phyloP scores from a whole-genome alignment of 2,888 invertebrate genomes.

The Actias luna region DNA sequence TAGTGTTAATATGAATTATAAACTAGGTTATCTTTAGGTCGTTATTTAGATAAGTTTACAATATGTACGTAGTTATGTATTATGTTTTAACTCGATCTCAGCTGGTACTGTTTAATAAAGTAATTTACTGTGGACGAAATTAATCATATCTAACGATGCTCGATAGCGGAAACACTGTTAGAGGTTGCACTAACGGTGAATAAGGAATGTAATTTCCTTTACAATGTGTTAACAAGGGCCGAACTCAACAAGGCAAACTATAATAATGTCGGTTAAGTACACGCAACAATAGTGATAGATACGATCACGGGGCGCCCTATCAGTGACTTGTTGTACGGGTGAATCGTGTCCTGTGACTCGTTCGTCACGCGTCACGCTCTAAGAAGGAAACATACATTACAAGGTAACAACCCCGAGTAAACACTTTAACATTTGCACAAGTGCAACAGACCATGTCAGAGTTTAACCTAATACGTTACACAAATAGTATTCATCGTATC shows the following conservation, averaged over 20 bases:
- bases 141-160: conserved; percentile 70
- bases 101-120: conserved; percentile 28
- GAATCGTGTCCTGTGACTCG: conserved; percentile 33
- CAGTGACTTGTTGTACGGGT: conserved; percentile 26
- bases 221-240: conserved; percentile 79
- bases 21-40: no score
- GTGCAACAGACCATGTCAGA: conserved; percentile 28
- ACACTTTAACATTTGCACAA: conserved; percentile 31
- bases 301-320: conserved; percentile 68
- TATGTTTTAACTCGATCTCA: not conserved
- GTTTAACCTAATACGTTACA: not conserved
- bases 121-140: conserved; percentile 54
- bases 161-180: conserved; percentile 72
- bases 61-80: not conserved
- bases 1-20: no score
- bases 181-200: conserved; percentile 61
- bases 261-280: conserved; percentile 71
- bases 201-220: conserved; percentile 79
- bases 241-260: conserved; percentile 58
- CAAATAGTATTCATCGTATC: not conserved
- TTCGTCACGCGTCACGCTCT: conserved; percentile 36
- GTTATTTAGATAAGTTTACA: not conserved
- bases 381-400: conserved; percentile 37
- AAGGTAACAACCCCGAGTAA: conserved; percentile 29
- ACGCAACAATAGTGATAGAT: conserved; percentile 75